A percentile compares a stretch with the other conserved stretches of the same genome.
These are phyloP conservation scores for Eubasilissa regina DNA, from an alignment of 1,140 invertebrate genomes.

Conservation along the genomic window DNA sequence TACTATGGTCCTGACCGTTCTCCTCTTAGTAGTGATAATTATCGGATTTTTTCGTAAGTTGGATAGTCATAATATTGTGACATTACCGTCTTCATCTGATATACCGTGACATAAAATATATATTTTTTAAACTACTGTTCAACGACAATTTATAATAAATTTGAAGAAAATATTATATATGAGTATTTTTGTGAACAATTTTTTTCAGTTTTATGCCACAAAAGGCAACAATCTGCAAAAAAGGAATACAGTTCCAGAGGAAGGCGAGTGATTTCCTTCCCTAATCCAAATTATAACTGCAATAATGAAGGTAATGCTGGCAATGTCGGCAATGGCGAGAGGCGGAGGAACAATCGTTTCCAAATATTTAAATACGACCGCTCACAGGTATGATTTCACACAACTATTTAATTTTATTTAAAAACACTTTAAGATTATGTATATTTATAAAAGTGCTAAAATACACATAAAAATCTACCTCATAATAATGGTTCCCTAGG, in stretches of 20 bases:
- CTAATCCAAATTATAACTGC: slow-evolving; percentile 70
- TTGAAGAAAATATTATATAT: not conserved
- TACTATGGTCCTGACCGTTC: slow-evolving; percentile 39
- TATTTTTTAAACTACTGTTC: not conserved
- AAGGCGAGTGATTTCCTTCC: slow-evolving; percentile 69
- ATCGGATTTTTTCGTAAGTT: slow-evolving; percentile 53
- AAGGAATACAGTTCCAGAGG: slow-evolving; percentile 67
- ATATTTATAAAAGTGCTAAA: too few relatives aligned
- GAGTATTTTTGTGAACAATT: slow-evolving; percentile 2
- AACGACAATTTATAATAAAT: not conserved
- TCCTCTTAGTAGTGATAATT: slow-evolving; percentile 48
- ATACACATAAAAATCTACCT: too few relatives aligned
- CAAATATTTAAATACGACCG: slow-evolving; percentile 72
- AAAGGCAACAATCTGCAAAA: slow-evolving; percentile 61
- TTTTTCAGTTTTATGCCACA: slow-evolving; percentile 51
- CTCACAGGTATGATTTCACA: slow-evolving; percentile 64
- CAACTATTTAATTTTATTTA: too few relatives aligned
- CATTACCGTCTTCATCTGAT: too few relatives aligned
- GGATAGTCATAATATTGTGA: not conserved
- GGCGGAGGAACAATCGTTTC: slow-evolving; percentile 65
- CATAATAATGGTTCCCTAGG: too few relatives aligned
- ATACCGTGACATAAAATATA: not conserved
- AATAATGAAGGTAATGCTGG: slow-evolving; percentile 57
- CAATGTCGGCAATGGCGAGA: slow-evolving; percentile 60
- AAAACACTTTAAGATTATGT: too few relatives aligned